Conservation (phyloP, 1,140 invertebrate genomes). For the Saccostrea echinata region DNA sequence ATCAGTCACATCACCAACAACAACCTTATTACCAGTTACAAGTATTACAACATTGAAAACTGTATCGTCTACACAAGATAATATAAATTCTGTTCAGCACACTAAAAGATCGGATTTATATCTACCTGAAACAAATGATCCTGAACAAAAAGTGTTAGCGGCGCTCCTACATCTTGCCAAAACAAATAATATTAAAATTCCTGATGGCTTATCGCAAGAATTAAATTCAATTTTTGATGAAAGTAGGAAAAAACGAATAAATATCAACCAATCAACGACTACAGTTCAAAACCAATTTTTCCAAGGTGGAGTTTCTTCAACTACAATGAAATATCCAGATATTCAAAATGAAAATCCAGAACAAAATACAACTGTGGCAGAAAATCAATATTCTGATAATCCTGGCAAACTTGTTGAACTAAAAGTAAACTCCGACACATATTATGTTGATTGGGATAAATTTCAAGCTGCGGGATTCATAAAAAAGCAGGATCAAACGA, state of each 20-base stretch:
- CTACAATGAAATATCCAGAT: not conserved
- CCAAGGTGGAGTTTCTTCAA: not conserved
- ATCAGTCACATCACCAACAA: not conserved
- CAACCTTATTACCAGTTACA: not conserved
- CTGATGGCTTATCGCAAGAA: not conserved
- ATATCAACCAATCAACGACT: not conserved
- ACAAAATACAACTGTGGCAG: not conserved
- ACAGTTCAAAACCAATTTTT: not conserved
- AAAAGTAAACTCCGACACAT: not conserved
- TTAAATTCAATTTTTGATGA: not conserved
- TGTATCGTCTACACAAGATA: not conserved
- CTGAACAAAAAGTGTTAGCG: not conserved
- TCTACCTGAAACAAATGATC: not conserved
- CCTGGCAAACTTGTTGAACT: not conserved
- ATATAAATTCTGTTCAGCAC: no score
- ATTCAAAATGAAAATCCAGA: not conserved
- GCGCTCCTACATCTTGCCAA: not conserved
- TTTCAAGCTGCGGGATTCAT: slow-evolving; percentile 5
- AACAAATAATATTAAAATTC: not conserved
- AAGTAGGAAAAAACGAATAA: not conserved
- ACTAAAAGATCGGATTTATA: not conserved
- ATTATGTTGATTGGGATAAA: slow-evolving; percentile 5
- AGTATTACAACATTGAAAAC: not conserved
- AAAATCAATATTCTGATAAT: not conserved
- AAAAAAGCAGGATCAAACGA: not conserved